Base-by-base conservation (phyloP, 2,797 vertebrate genomes). In the Pyrocephalus nanus region DNA sequence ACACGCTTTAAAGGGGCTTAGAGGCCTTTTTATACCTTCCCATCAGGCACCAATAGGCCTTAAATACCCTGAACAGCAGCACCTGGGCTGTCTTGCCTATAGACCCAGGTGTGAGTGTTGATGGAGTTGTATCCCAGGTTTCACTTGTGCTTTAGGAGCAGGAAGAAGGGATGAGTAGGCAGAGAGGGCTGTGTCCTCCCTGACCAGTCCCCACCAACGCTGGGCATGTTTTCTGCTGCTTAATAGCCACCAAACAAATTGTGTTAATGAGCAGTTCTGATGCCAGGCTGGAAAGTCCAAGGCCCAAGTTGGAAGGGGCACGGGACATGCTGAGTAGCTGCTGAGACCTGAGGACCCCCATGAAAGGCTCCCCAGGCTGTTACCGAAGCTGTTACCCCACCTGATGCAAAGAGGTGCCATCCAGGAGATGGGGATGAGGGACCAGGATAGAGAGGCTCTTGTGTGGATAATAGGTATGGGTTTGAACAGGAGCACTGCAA, bases 41-140 rank as follows among this genome's bases (percentile, higher is more conserved):
- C 15, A 22, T 15, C 23, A 69, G 40, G 15, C 40, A 50, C 18
- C 45, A 32, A 26, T 1, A 87, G 23, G 30, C 36, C 29, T 64
- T 72, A 81, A 72, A 42, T 50, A n/a, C 6, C 13, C 65, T 32
- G 18, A 80, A 12, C 10, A 51, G 36, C 54, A 70, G 8, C 27
- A 72, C 8, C 8, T 21, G 15, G 21, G 8, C 17, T 43, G 8
- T 34, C 34, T 30, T 32, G 4, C 11, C 2, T 0, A 2, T 16
- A 21, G 34, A 2, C 3, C 13, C 3, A 7, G 2, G 2, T 11
- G 2, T 7, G 22, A 57, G 6, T 3, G 12, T 12, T 85, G 12
- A 5, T 15, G 25, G 57, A 43, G 8, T 5, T 61, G 25, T 57
- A 27, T 6, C 8, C 5, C 0, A 29, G 26, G 16, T 9, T 5